These are phyloP conservation scores for Luffia ferchaultella DNA, from an alignment of 2,888 invertebrate species.

Conservation along the genomic window DNA sequence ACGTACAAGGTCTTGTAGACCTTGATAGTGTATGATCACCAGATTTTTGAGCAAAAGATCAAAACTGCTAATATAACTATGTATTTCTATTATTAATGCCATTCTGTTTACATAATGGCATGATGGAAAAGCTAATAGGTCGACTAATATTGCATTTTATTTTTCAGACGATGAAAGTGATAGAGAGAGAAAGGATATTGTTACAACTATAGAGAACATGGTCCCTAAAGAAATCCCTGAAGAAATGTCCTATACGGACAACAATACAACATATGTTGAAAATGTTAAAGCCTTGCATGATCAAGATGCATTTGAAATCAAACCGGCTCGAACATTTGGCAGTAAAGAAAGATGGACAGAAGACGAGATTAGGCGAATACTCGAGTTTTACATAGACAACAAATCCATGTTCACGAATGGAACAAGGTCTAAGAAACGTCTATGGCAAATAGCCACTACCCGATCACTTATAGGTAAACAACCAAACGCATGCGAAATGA, in stretches of 20 bases:
- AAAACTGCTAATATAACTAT: neutral
- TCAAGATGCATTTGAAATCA: neutral
- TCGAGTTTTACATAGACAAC: slow-evolving; percentile 49
- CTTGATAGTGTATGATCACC: neutral
- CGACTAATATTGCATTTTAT: neutral
- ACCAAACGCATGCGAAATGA: slow-evolving; percentile 32
- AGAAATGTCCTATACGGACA: slow-evolving; percentile 2
- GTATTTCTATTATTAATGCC: no score
- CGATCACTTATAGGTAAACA: slow-evolving; percentile 42
- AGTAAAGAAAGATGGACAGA: slow-evolving; percentile 33
- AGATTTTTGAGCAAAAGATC: neutral
- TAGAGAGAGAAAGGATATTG: slow-evolving; percentile 17
- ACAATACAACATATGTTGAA: no score
- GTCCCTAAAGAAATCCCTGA: slow-evolving; percentile 11
- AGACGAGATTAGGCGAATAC: slow-evolving; percentile 35
- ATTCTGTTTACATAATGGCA: no score
- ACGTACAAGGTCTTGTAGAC: neutral
- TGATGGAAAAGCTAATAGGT: no score
- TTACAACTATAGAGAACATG: slow-evolving; percentile 16
- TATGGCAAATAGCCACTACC: slow-evolving; percentile 50
- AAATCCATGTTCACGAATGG: slow-evolving; percentile 40
- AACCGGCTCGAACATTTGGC: slow-evolving; percentile 8
- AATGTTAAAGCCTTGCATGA: no score
- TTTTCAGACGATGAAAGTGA: slow-evolving; percentile 13
- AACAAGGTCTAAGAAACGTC: slow-evolving; percentile 31